Conservation (phyloP, 2,113 vertebrate species). For the Datnioides undecimradiatus region DNA sequence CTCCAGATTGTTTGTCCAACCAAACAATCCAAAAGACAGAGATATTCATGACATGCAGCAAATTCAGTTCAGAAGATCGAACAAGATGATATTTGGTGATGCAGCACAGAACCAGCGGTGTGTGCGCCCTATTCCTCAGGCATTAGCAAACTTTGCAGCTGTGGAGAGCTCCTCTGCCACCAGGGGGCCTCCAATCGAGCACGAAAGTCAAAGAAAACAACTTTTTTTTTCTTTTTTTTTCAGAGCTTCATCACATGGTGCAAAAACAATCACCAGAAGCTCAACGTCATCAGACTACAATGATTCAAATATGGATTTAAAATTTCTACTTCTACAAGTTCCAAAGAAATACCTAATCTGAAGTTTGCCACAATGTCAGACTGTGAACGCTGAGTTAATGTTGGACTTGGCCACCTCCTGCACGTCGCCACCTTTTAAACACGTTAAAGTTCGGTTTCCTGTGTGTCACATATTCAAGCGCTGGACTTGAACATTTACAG, state of each 20-base stretch:
- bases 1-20: not conserved
- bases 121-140: no score
- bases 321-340: not conserved
- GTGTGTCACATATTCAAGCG: not conserved
- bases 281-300: no score
- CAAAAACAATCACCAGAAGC: no score
- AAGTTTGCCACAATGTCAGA: not conserved
- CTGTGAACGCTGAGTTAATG: not conserved
- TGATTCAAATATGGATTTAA: no score
- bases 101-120: no score
- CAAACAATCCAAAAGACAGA: not conserved
- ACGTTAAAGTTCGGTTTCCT: not conserved
- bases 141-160: no score
- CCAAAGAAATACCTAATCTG: not conserved
- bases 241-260: no score
- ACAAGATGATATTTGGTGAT: not conserved
- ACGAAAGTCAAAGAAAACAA: no score
- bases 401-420: not conserved
- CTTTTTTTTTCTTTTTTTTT: no score
- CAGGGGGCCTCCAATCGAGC: no score
- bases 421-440: not conserved
- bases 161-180: no score
- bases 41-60: not conserved
- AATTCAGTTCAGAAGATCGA: not conserved
- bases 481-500: constrained; percentile 1